Evolutionary conservation across 2,797 vertebrate species (phyloP), one percentile per base, ranked within the genome.

Genomic region (Phalanger gymnotis): DNA sequence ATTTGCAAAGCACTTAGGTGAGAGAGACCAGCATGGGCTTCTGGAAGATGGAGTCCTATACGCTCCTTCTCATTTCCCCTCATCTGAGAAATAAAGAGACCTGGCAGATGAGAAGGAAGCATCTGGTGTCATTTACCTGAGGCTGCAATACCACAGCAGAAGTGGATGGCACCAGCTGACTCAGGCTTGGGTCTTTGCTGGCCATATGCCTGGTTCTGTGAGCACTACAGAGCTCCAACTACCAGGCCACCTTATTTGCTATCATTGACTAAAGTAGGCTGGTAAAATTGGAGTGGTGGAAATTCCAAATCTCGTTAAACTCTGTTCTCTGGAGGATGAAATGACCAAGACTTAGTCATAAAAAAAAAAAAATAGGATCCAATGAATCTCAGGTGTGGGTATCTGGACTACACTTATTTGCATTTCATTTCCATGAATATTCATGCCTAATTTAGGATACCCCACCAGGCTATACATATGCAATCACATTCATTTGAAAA

Each of bases 71-170:
- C 94, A 95, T 95, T 96, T 91, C 54, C 96, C 92, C 94, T 95
- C 94, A 95, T 98, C 90, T 90, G 52, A 94, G 73, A 97, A 97
- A 93, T 94, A 96, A 12, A 4, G 92, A 94, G 93, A 94, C 87
- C 0, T 0, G 95, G 52, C n/a, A 56, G 87, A 2, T 0, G 94
- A 92, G 81, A 96, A 92, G 56, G 53, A 87, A 87, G 19, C 61
- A 66, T 73, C 31, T n/a, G 51, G 30, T 34, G 53, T 73, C 61
- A 66, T 31, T 27, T 58, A 73, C 51, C n/a, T 22, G 61, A 61
- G 51, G 52, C 53, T 92, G 19, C 53, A n/a, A 66, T 92, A 31
- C 56, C 19, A 66, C 27, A 92, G 52, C 51, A 56, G 31, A 66
- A 92, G 53, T 92, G 51, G 92, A 53, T 19, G 31, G 31, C 92